Evolutionary conservation across 1,140 invertebrate genomes (phyloP).

Genomic region (Aplysia californica): DNA sequence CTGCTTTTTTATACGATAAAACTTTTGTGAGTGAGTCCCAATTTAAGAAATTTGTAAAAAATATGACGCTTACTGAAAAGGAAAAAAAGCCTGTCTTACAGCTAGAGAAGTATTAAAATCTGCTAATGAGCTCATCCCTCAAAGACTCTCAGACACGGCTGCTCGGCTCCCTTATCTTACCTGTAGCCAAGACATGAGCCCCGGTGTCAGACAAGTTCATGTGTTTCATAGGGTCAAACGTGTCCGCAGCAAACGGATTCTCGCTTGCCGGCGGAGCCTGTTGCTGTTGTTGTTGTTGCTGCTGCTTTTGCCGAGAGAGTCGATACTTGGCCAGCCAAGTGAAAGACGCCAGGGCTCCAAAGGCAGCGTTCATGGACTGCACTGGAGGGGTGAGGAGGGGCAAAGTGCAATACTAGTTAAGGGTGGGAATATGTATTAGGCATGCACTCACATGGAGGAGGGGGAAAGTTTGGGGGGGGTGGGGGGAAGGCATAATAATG

Average conservation of each 20-base stretch:
- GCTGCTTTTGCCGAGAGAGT: neutral
- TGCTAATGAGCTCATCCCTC: too few relatives aligned
- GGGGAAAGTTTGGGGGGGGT: too few relatives aligned
- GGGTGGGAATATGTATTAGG: neutral
- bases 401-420: neutral
- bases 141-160: too few relatives aligned
- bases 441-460: too few relatives aligned
- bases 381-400: constrained; percentile 45
- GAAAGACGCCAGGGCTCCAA: constrained; percentile 64
- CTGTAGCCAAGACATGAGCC: constrained; percentile 69
- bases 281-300: too few relatives aligned
- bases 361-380: constrained; percentile 57
- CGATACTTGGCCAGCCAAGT: constrained; percentile 59
- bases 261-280: neutral
- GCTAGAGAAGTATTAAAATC: too few relatives aligned
- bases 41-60: too few relatives aligned
- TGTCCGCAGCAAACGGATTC: constrained; percentile 57
- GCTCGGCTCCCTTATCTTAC: too few relatives aligned
- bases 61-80: too few relatives aligned
- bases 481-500: constrained; percentile 15
- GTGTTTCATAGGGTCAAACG: constrained; percentile 59
- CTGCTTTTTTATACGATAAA: too few relatives aligned
- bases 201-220: constrained; percentile 51
- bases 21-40: too few relatives aligned
- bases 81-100: too few relatives aligned